A percentile compares a stretch with the other conserved stretches of the same genome.
Evolutionary conservation across 2,888 invertebrate species (phyloP).

Genomic region (Patella pellucida): DNA sequence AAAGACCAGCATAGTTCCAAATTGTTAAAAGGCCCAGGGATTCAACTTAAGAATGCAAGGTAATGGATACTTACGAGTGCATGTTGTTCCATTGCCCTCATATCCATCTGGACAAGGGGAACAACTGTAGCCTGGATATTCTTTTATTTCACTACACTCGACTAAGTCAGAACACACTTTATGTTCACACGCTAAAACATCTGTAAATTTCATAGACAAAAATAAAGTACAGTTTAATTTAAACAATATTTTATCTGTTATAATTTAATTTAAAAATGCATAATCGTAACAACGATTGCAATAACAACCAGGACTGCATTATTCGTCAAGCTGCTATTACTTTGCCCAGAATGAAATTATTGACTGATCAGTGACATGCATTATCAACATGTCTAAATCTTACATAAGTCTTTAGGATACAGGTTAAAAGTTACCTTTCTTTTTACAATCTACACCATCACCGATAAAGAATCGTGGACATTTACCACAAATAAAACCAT

Average conservation of each 20-base stretch:
- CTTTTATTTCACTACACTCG: constrained; percentile 38
- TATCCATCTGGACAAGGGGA: constrained; percentile 42
- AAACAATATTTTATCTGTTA: too few relatives aligned
- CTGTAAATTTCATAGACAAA: constrained; percentile 20
- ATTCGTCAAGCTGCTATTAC: too few relatives aligned
- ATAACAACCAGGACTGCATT: too few relatives aligned
- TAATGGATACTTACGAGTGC: constrained; percentile 32
- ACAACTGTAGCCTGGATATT: constrained; percentile 46
- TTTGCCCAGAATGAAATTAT: too few relatives aligned
- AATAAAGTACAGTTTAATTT: too few relatives aligned
- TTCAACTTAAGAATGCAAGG: not conserved
- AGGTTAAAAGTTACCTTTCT: constrained; percentile 25
- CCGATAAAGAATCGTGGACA: constrained; percentile 43
- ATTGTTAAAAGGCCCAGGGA: too few relatives aligned
- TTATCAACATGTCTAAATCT: not conserved
- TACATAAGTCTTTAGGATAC: not conserved
- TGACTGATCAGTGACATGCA: too few relatives aligned
- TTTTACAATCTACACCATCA: constrained; percentile 28
- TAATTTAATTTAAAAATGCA: too few relatives aligned
- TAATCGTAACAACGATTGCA: too few relatives aligned
- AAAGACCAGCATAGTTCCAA: too few relatives aligned
- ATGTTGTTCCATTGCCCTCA: constrained; percentile 39
- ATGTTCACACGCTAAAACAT: constrained; percentile 32
- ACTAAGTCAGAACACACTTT: constrained; percentile 36
- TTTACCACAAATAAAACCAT: constrained; percentile 41